phyloP scores from a whole-genome alignment of 1,140 invertebrate species.

The Drosophila repletoides region DNA sequence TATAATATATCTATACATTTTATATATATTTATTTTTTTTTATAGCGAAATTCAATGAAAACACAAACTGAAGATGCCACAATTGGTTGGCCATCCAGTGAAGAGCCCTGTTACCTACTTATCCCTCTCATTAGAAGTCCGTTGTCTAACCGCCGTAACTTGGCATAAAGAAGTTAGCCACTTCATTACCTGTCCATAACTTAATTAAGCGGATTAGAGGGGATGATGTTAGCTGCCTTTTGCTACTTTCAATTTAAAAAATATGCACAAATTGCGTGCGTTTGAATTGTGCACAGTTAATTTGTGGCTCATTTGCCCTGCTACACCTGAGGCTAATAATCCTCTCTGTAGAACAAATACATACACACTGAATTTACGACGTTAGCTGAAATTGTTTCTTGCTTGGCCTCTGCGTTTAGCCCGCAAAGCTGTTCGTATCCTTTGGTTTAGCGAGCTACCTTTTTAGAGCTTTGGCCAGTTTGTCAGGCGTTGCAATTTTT shows the following conservation, averaged over 20 bases:
- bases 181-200: slow-evolving; percentile 66
- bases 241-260: slow-evolving; percentile 59
- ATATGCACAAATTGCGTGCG: slow-evolving; percentile 24
- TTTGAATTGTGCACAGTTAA: slow-evolving; percentile 54
- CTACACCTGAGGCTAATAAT: slow-evolving; percentile 7
- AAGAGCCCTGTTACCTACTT: neutral
- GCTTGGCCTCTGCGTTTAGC: slow-evolving; percentile 4
- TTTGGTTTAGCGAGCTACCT: neutral
- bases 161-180: slow-evolving; percentile 67
- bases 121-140: slow-evolving; percentile 27
- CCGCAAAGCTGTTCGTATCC: slow-evolving; percentile 41
- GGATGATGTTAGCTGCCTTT: neutral
- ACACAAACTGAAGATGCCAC: neutral
- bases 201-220: slow-evolving; percentile 57
- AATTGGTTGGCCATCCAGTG: neutral
- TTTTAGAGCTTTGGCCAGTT: slow-evolving; percentile 5
- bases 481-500: slow-evolving; percentile 23
- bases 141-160: slow-evolving; percentile 50
- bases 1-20: neutral
- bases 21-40: neutral
- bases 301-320: slow-evolving; percentile 40
- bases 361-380: slow-evolving; percentile 20
- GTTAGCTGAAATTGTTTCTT: slow-evolving; percentile 43
- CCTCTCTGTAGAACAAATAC: too few species aligned
- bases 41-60: slow-evolving; percentile 4